Base-by-base conservation (phyloP, 1,140 invertebrate genomes). In the Scaptomyza hsui region DNA sequence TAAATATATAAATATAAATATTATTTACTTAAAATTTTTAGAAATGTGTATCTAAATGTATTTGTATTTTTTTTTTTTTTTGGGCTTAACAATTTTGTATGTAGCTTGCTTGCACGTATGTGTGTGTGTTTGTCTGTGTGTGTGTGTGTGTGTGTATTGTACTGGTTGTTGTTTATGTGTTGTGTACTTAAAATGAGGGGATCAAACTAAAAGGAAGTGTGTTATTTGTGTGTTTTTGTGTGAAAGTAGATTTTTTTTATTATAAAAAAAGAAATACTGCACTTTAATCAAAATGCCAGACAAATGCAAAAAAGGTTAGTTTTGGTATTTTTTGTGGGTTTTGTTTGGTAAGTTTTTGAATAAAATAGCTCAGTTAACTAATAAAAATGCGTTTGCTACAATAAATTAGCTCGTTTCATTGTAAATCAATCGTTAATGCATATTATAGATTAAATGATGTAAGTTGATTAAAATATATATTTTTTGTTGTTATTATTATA, bases 81-180 rank as follows among this genome's bases (percentile, higher is more conserved):
- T 61, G 52, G 41, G 35, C 39, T 72, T 53, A 62, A 69, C 37
- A 61, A 53, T 57, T 71, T 71, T 70, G 21, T 49, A 51, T 61
- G 55, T 77, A 64, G 73, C 57, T 80, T 81, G 77, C 63, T 72
- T 81, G 69, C 70, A 60, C 61, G 56, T 81, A 59, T 75, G 55
- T 67, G 41, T 69, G 55, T 57, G 48, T 45, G 18, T 42, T 29
- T 60, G 26, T 63, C 13, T 42, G 15, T 67, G 16, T 29, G 7
- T 51, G 15, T 56, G 7, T 64, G 26, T n/a, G 48, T 45, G 18
- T 32, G 32, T 59, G 21, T 44, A 24, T 29, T 1, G 26, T 29
- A 0, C 26, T 29, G 5, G 26, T 26, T 24, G 37, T 39, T 6
- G 12, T 26, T 51, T 26, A 9, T 51, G n/a, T 37, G 26, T 48